Conservation (phyloP, 2,797 vertebrate species). For the Sebastes itinus region DNA sequence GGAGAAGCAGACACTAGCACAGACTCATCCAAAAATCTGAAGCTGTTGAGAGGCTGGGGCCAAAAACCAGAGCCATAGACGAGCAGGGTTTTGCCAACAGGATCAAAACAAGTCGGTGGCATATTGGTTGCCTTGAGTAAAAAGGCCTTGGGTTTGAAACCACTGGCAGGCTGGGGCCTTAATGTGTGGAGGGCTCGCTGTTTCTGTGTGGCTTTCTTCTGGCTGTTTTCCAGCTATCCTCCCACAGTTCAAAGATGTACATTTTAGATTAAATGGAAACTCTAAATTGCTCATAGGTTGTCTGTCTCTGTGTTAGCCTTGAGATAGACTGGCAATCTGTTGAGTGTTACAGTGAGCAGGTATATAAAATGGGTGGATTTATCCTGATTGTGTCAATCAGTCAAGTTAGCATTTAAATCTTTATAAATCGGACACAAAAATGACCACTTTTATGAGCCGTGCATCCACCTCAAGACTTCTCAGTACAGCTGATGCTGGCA, state of each 20-base stretch:
- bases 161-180: not conserved
- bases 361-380: not conserved
- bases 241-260: not conserved
- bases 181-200: not conserved
- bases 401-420: not conserved
- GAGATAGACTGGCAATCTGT: not conserved
- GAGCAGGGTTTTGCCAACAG: not conserved
- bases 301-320: not conserved
- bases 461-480: not conserved
- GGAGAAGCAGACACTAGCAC: constrained; percentile 51
- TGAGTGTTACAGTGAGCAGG: not conserved
- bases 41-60: constrained; percentile 38
- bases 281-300: not conserved
- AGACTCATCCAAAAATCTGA: constrained; percentile 54
- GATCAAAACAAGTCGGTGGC: not conserved
- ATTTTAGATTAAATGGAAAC: not conserved
- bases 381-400: not conserved
- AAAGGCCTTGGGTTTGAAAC: not conserved
- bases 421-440: not conserved
- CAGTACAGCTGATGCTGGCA: not conserved
- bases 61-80: constrained; percentile 12
- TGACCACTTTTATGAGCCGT: not conserved
- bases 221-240: not conserved
- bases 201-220: not conserved
- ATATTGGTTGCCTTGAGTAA: not conserved